Conservation (phyloP, 2,797 vertebrate genomes). For the Hirundo rustica region DNA sequence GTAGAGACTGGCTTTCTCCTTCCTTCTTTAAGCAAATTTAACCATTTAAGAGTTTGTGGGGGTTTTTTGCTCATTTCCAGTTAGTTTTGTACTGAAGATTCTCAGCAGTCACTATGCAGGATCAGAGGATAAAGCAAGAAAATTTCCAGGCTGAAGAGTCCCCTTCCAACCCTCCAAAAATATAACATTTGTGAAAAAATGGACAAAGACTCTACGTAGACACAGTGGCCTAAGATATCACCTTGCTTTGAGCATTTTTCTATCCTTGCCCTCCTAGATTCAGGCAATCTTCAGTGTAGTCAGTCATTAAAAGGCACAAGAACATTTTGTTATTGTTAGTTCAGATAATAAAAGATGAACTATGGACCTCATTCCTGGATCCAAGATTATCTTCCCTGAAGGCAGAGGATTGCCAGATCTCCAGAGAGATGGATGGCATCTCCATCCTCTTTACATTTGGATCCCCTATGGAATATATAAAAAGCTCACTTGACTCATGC, state of each 20-base stretch:
- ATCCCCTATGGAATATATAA: not conserved
- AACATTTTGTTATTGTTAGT: not conserved
- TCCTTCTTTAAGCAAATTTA: not conserved
- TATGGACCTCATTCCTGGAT: not conserved
- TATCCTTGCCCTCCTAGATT: not conserved
- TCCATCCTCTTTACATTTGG: not conserved
- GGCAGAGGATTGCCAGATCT: not conserved
- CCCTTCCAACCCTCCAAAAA: fast-evolving
- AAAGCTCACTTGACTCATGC: not conserved
- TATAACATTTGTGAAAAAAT: not conserved
- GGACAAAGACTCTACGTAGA: not conserved
- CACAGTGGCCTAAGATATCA: not conserved
- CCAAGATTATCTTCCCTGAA: not conserved
- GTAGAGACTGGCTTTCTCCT: not conserved
- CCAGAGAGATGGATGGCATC: not conserved
- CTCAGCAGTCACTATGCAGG: not conserved
- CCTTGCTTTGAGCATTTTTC: not conserved
- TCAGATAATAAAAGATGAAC: not conserved
- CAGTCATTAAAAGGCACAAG: not conserved
- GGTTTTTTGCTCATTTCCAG: not conserved
- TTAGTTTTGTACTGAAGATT: not conserved
- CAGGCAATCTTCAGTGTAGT: not conserved
- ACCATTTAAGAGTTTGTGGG: not conserved
- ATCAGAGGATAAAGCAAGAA: not conserved
- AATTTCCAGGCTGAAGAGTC: not conserved